Conservation (phyloP, 37 sponge, comb jelly and placozoan species). For the Halichondria panicea region DNA sequence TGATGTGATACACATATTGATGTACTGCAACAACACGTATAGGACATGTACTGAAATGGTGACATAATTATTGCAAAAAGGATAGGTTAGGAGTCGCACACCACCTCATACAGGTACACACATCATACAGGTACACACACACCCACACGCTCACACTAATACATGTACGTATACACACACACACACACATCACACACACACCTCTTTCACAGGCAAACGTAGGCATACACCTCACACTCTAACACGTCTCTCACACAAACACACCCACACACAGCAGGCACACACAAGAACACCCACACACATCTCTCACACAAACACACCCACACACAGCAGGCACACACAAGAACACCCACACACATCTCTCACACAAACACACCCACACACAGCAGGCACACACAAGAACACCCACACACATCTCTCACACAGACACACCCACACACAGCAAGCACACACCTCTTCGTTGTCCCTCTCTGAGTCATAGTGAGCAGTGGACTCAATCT, state of each 20-base stretch:
- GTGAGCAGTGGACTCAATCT: neutral
- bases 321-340: too few relatives aligned
- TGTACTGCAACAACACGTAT: too few relatives aligned
- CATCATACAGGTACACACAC: neutral
- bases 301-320: too few relatives aligned
- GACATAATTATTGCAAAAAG: too few relatives aligned
- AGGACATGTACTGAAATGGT: too few relatives aligned
- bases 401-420: neutral
- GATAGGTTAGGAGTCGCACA: neutral
- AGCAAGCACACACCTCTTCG: constrained; percentile 19
- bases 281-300: neutral
- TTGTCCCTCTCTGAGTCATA: neutral
- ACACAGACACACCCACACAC: neutral
- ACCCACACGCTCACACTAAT: constrained; percentile 33
- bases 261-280: neutral
- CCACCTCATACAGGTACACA: constrained; percentile 1
- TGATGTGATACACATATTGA: too few relatives aligned
- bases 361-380: neutral
- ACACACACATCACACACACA: constrained; percentile 17
- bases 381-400: neutral
- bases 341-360: neutral
- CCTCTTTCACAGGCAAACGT: too few relatives aligned
- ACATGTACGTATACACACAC: constrained; percentile 20
- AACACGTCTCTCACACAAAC: neutral
- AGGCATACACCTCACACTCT: too few relatives aligned